phyloP scores from a whole-genome alignment of 2,113 vertebrate genomes.

The Theristicus caerulescens region DNA sequence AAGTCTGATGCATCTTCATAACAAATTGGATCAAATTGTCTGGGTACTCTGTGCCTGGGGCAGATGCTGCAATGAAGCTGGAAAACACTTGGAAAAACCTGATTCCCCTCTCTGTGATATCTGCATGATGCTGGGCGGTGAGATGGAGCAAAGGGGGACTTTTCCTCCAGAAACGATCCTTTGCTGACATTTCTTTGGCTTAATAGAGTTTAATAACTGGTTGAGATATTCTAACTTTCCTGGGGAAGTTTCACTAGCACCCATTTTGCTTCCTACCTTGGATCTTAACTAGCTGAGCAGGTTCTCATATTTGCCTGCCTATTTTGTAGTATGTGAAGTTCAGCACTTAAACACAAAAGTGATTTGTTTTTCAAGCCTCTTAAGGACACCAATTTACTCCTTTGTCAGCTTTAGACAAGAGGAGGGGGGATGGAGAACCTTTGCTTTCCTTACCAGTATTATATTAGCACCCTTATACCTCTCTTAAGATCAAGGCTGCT shows the following conservation, averaged over 20 bases:
- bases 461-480: not conserved
- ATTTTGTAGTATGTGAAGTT: not conserved
- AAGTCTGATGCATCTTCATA: not conserved
- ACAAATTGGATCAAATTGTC: constrained; percentile 55
- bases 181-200: not conserved
- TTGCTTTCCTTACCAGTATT: not conserved
- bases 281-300: constrained; percentile 7
- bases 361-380: not conserved
- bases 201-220: constrained; percentile 15
- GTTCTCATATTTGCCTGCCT: not conserved
- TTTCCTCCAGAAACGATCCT: constrained; percentile 23
- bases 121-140: not conserved
- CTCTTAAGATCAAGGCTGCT: not conserved
- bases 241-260: not conserved
- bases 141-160: not conserved
- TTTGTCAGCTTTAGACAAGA: not conserved
- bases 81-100: constrained; percentile 6
- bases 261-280: not conserved
- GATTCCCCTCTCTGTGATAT: not conserved
- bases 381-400: not conserved
- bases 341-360: not conserved
- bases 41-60: constrained; percentile 40
- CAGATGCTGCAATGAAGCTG: not conserved
- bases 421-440: not conserved
- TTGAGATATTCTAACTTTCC: not conserved